Evolutionary conservation across 2,797 vertebrate species (phyloP).

Genomic region (Hozukius guyotensis): DNA sequence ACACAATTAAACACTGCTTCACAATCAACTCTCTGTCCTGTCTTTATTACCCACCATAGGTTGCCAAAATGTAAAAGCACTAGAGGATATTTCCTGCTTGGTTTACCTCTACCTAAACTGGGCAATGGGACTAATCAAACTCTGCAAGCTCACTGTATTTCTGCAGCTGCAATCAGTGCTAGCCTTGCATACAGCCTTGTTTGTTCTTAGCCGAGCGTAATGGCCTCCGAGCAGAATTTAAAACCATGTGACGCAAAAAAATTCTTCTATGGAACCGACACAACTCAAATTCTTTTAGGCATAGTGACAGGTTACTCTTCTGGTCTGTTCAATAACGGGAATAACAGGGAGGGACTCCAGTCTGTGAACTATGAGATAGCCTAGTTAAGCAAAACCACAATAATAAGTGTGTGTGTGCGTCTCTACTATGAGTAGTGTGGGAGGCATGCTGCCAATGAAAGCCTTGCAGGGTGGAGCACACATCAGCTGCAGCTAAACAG

Average conservation of each 20-base stretch:
- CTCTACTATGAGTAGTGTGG: constrained; percentile 38
- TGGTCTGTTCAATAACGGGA: constrained; percentile 16
- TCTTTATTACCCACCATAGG: not conserved
- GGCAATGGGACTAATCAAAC: rapidly evolving
- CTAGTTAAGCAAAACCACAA: constrained; percentile 55
- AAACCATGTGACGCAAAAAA: constrained; percentile 30
- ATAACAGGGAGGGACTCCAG: constrained; percentile 46
- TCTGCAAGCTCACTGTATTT: not conserved
- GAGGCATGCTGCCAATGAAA: constrained; percentile 75
- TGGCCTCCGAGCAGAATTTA: constrained; percentile 8
- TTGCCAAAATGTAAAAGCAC: not conserved
- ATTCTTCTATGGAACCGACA: not conserved
- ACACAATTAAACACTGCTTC: not conserved
- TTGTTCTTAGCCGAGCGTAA: constrained; percentile 6
- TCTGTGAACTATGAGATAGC: constrained; percentile 39
- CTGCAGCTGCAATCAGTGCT: not conserved
- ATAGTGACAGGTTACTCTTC: constrained; percentile 3
- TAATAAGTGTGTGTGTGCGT: constrained; percentile 33
- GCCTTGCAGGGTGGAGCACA: constrained; percentile 74
- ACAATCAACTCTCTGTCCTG: not conserved
- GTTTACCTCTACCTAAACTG: not conserved
- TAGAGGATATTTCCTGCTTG: constrained; percentile 3
- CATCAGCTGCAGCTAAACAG: constrained; percentile 77
- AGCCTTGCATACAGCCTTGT: not conserved
- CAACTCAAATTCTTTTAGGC: not conserved